Evolutionary conservation across 2,113 vertebrate species (phyloP), one percentile per base, ranked within the genome.

Genomic region (Telmatochromis sp.): DNA sequence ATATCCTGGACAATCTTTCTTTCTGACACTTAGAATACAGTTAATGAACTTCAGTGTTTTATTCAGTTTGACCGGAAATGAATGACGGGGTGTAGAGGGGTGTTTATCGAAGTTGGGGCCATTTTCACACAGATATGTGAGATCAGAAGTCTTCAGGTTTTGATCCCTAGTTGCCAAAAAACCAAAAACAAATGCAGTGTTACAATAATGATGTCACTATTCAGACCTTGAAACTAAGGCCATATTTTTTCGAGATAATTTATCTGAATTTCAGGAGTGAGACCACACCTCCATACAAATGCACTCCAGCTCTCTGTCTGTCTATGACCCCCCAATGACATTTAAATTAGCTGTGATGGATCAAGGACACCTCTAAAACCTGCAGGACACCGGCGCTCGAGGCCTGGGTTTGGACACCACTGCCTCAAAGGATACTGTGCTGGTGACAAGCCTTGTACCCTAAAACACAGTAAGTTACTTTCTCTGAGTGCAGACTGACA

Each of bases 111-210:
- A 0, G n/a, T 23, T 9, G 35, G 58, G 58, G 63, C 63, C 19
- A n/a, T 71, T 23, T 71, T 71, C 63, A 14, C n/a, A 40, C 12
- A 37, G 60, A 21, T 63, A 11, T 35, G 28, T 19, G 58, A 33
- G 60, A 37, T 19, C 33, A n/a, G 6, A 68, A 37, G 19, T 37
- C 6, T 2, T 68, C 31, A 68, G 4, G 33, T 37, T 68, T 71
- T 40, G 19, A 0, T n/a, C 1, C 63, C 33, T 40, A 8, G 2
- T 40, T 6, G 4, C 2, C 19, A 37, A 37, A 8, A 68, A 68
- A 8, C 0, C 26, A 60, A 60, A 68, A 40, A 40, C 5, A 68
- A 65, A 65, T 68, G 19, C 63, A 40, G 63, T 37, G 19, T 68
- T 21, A 40, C 4, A 11, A n/a, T 65, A 35, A 35, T 65, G 1